A percentile compares a stretch with the other conserved stretches of the same genome.
phyloP scores from a whole-genome alignment of 2,888 invertebrate species.

The Ganaspis brasiliensis region DNA sequence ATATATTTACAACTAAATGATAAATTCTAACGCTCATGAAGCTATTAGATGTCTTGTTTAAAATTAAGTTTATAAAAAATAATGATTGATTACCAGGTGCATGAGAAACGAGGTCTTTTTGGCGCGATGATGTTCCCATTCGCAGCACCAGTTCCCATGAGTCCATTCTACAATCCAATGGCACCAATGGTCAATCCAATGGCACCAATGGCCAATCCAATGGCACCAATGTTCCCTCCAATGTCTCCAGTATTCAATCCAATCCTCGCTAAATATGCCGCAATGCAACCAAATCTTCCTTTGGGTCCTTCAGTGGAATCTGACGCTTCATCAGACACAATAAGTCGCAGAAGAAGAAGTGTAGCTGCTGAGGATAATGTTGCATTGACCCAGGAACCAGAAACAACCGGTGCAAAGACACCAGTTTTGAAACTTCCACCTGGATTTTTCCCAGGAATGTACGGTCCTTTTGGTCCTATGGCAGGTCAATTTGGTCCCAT shows the following conservation, averaged over 20 bases:
- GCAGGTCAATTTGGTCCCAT: constrained; percentile 1
- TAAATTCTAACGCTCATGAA: too few species aligned
- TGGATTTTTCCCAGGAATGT: constrained; percentile 69
- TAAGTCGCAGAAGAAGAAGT: constrained; percentile 11
- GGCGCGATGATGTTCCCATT: neutral
- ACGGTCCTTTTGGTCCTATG: neutral
- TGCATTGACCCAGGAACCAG: constrained; percentile 25
- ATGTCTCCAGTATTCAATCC: neutral
- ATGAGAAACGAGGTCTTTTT: neutral
- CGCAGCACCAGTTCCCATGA: neutral
- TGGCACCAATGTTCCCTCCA: neutral
- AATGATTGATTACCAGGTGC: neutral
- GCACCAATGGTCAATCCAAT: neutral
- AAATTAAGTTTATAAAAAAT: too few species aligned
- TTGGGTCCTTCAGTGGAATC: constrained; percentile 22
- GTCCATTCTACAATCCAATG: constrained; percentile 4
- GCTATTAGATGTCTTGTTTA: too few species aligned
- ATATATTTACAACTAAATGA: too few species aligned
- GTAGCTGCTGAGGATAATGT: neutral
- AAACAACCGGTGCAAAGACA: constrained; percentile 3
- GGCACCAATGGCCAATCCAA: neutral
- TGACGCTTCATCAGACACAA: neutral
- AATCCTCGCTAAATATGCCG: neutral
- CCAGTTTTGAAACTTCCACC: constrained; percentile 55
- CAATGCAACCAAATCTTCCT: constrained; percentile 3